phyloP scores from a whole-genome alignment of 1,140 invertebrate species.

The Planococcus citri region DNA sequence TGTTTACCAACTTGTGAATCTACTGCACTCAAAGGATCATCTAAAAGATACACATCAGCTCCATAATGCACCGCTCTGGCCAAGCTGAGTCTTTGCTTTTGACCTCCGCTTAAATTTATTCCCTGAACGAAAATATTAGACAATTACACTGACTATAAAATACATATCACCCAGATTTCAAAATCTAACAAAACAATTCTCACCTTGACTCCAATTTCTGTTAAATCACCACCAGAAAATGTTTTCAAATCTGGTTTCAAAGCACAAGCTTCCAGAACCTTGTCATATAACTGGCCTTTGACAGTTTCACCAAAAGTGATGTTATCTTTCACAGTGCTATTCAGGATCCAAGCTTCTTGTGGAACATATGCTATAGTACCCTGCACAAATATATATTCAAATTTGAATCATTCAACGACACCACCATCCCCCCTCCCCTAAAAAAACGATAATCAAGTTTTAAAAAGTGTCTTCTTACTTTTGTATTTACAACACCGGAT shows the following conservation, averaged over 20 bases:
- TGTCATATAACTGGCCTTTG: conserved; percentile 37
- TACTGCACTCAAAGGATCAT: too few relatives aligned
- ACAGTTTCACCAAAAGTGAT: conserved; percentile 37
- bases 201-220: conserved; percentile 42
- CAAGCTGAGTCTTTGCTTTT: too few relatives aligned
- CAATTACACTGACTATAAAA: too few relatives aligned
- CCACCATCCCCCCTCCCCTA: too few relatives aligned
- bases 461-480: conserved; percentile 29
- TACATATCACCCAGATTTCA: too few relatives aligned
- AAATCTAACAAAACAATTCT: not conserved
- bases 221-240: conserved; percentile 38
- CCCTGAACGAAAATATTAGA: too few relatives aligned
- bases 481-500: conserved; percentile 34
- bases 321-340: conserved; percentile 40
- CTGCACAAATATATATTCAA: conserved; percentile 30
- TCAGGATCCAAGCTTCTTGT: conserved; percentile 47
- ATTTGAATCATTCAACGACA: too few relatives aligned
- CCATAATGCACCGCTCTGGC: too few relatives aligned
- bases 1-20: too few relatives aligned
- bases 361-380: conserved; percentile 40
- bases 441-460: too few relatives aligned
- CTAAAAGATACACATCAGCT: too few relatives aligned
- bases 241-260: conserved; percentile 38
- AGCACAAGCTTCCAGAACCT: conserved; percentile 40
- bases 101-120: too few relatives aligned